Percentiles rank a stretch among this genome's conserved stretches.
These are phyloP conservation scores for Phrixothrix hirtus DNA, from an alignment of 2,888 invertebrate genomes.

Conservation along the genomic window DNA sequence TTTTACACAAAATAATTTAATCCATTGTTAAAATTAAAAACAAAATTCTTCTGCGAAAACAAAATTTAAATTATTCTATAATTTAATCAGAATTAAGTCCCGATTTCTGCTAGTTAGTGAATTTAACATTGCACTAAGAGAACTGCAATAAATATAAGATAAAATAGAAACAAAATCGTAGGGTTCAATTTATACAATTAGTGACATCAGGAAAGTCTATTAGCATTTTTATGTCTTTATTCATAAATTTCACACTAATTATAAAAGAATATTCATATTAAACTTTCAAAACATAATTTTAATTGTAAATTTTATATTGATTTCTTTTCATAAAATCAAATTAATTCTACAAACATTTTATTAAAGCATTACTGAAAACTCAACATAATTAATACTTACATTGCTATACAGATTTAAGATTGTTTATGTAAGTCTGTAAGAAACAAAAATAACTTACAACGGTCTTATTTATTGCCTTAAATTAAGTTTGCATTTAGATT, in stretches of 20 bases:
- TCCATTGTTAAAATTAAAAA: too few species aligned
- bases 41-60: too few species aligned
- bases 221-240: constrained; percentile 16
- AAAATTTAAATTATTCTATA: too few species aligned
- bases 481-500: constrained; percentile 41
- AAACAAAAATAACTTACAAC: constrained; percentile 35
- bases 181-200: constrained; percentile 18
- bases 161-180: constrained; percentile 33
- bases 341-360: constrained; percentile 49
- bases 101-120: constrained; percentile 37
- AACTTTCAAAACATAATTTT: too few species aligned
- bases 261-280: too few species aligned
- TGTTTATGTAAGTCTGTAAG: constrained; percentile 29
- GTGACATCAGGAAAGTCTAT: constrained; percentile 12
- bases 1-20: too few species aligned
- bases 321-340: constrained; percentile 10
- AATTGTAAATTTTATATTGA: too few species aligned
- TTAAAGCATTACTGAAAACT: constrained; percentile 65
- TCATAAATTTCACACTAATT: constrained; percentile 6
- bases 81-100: too few species aligned
- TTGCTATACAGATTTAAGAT: constrained; percentile 47
- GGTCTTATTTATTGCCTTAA: constrained; percentile 41
- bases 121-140: constrained; percentile 42
- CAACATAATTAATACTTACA: constrained; percentile 60
- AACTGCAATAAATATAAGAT: constrained; percentile 42